phyloP scores from a whole-genome alignment of 2,797 vertebrate species.

The Vultur gryphus region DNA sequence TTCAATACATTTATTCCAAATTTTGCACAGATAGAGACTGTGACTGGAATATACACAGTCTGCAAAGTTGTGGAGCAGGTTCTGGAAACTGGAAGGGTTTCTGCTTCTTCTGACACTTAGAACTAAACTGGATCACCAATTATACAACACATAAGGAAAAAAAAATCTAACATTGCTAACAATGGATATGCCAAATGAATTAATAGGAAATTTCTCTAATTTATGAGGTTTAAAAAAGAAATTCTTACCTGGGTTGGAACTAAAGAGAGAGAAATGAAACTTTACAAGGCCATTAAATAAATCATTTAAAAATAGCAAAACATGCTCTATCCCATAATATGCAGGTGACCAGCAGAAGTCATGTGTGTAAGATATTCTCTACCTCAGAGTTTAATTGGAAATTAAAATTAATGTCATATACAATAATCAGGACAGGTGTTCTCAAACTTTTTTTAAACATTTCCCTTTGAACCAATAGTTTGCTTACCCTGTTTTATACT shows the following conservation, averaged over 20 bases:
- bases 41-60: background rate
- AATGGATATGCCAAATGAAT: background rate
- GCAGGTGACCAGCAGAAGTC: background rate
- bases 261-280: background rate
- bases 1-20: background rate
- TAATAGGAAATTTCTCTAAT: background rate
- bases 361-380: background rate
- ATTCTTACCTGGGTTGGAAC: background rate
- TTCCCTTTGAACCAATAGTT: background rate
- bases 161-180: background rate
- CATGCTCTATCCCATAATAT: background rate
- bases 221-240: background rate
- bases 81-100: background rate
- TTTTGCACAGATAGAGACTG: slow-evolving; percentile 19
- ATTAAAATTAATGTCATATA: background rate
- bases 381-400: background rate
- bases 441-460: background rate
- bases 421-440: background rate
- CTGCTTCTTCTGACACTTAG: background rate
- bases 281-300: background rate
- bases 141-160: background rate
- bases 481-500: background rate
- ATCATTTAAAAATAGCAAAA: background rate
- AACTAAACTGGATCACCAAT: background rate
- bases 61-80: background rate